A percentile compares a stretch with the other conserved stretches of the same genome.
Evolutionary conservation across 2,888 invertebrate species (phyloP).

Genomic region (Caenorhabditis plicata): DNA sequence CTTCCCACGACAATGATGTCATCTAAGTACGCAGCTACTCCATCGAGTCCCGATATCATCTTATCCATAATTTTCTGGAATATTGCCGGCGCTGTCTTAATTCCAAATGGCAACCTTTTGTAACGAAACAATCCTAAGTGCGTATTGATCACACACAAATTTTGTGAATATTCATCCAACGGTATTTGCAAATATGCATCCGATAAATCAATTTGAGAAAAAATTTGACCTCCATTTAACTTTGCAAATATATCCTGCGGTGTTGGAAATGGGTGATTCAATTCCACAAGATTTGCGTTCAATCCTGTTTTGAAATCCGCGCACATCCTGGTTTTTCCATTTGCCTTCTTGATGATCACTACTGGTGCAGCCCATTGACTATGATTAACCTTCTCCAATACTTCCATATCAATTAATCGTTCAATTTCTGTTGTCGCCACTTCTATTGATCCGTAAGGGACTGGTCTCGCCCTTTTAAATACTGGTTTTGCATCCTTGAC

Average conservation of each 20-base stretch:
- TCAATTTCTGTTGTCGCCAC: slow-evolving; percentile 18
- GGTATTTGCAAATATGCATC: slow-evolving; percentile 49
- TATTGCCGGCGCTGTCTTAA: slow-evolving; percentile 40
- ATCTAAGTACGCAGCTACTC: slow-evolving; percentile 34
- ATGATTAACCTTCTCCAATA: slow-evolving; percentile 26
- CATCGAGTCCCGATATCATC: slow-evolving; percentile 28
- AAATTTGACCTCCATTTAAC: slow-evolving; percentile 35
- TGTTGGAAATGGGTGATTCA: slow-evolving; percentile 42
- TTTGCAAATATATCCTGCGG: slow-evolving; percentile 36
- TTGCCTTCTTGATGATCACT: slow-evolving; percentile 37
- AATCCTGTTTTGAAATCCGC: slow-evolving; percentile 47
- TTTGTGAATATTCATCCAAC: slow-evolving; percentile 27
- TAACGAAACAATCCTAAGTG: slow-evolving; percentile 43
- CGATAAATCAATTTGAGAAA: slow-evolving; percentile 41
- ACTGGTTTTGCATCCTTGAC: neutral
- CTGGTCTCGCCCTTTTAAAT: slow-evolving; percentile 6
- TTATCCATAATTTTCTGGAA: slow-evolving; percentile 43
- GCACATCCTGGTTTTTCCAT: slow-evolving; percentile 43
- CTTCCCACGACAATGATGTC: slow-evolving; percentile 35
- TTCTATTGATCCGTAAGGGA: slow-evolving; percentile 13
- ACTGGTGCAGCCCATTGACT: slow-evolving; percentile 47
- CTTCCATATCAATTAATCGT: slow-evolving; percentile 18
- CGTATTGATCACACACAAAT: slow-evolving; percentile 39
- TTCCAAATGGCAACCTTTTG: slow-evolving; percentile 45
- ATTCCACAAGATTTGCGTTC: slow-evolving; percentile 29